A percentile compares a stretch with the other conserved stretches of the same genome.
Evolutionary conservation across 2,113 vertebrate species (phyloP).

Genomic region (Gopherus evgoodei): DNA sequence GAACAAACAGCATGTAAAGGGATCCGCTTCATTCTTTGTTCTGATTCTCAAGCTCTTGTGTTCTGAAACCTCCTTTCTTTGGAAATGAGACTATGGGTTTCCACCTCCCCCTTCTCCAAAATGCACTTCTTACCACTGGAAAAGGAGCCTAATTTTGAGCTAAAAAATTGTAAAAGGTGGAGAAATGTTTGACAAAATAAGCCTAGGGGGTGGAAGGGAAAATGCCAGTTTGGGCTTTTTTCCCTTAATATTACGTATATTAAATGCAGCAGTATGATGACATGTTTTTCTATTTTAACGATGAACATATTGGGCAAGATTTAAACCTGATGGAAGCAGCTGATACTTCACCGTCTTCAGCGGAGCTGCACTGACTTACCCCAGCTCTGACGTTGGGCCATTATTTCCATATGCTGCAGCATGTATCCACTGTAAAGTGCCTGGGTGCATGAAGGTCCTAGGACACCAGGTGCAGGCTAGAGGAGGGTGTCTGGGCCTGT

Average conservation of each 20-base stretch:
- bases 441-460: not conserved
- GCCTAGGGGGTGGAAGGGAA: not conserved
- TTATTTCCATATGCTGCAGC: not conserved
- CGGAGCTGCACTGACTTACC: not conserved
- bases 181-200: conserved; percentile 67
- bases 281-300: not conserved
- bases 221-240: conserved; percentile 40
- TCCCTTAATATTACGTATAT: conserved; percentile 24
- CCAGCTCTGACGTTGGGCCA: not conserved
- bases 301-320: not conserved
- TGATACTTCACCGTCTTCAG: not conserved
- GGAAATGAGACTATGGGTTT: not conserved
- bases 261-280: not conserved
- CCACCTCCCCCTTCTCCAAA: conserved; percentile 37
- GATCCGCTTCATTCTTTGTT: not conserved
- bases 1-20: not conserved
- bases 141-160: conserved; percentile 63
- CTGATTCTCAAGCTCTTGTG: not conserved
- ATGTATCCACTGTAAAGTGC: not conserved
- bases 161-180: conserved; percentile 51
- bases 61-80: conserved; percentile 24
- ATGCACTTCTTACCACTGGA: conserved; percentile 43
- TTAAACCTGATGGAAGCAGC: not conserved
- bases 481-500: not conserved
- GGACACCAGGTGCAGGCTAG: not conserved